Conservation (phyloP, 2,888 invertebrate genomes). For the Venustoraphidia nigricollis region DNA sequence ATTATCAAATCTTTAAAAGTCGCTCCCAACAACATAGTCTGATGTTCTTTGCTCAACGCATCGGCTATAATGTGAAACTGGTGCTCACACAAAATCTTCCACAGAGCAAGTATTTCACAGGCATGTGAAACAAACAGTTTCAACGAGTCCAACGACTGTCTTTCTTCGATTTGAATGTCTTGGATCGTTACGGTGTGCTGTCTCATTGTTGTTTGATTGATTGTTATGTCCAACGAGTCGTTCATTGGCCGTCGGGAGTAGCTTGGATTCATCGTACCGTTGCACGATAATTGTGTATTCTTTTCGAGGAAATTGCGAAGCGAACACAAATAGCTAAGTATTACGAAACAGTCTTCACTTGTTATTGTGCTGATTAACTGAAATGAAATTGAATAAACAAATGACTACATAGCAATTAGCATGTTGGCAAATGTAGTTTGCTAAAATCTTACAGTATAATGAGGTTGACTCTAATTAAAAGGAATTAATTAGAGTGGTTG, state of each 20-base stretch:
- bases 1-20: constrained; percentile 62
- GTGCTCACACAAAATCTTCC: constrained; percentile 87
- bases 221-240: constrained; percentile 19
- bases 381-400: constrained; percentile 9
- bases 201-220: constrained; percentile 8
- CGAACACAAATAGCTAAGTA: constrained; percentile 60
- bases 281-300: constrained; percentile 35
- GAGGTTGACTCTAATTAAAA: no score
- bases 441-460: no score
- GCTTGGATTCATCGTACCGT: no score
- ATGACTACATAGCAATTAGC: no score
- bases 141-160: constrained; percentile 60
- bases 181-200: constrained; percentile 26
- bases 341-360: constrained; percentile 53
- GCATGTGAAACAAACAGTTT: constrained; percentile 49
- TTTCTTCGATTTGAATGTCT: constrained; percentile 47
- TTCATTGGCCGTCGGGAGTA: no score
- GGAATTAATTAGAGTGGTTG: no score
- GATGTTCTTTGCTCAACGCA: constrained; percentile 49
- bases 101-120: constrained; percentile 81
- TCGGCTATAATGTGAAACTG: constrained; percentile 70
- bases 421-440: no score
- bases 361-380: constrained; percentile 53
- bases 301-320: constrained; percentile 58
- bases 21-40: constrained; percentile 42